phyloP scores from a whole-genome alignment of 2,113 vertebrate species.

The Antigone vipio region DNA sequence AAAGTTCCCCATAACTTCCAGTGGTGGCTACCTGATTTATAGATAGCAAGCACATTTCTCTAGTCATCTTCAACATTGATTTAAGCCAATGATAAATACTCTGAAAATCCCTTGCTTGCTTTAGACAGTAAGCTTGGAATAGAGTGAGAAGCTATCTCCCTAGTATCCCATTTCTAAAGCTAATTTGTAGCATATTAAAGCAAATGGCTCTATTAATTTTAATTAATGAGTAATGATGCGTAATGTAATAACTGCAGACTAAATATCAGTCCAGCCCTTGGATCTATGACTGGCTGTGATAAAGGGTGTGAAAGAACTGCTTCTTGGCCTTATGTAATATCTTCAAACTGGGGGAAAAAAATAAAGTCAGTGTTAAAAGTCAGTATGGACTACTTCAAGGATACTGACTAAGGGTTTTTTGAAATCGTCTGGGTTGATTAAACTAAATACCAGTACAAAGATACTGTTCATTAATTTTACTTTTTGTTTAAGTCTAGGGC shows the following conservation, averaged over 20 bases:
- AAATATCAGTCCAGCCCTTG: background rate
- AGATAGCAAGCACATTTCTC: background rate
- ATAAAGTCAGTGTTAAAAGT: background rate
- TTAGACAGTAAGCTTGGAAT: background rate
- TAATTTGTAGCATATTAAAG: constrained; percentile 25
- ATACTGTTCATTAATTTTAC: background rate
- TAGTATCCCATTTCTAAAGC: background rate
- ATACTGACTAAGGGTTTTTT: background rate
- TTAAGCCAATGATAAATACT: background rate
- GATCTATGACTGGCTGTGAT: background rate
- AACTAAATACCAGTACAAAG: background rate
- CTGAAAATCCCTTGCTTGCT: background rate
- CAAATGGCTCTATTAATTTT: constrained; percentile 35
- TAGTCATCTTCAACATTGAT: background rate
- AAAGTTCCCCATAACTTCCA: background rate
- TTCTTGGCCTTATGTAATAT: background rate
- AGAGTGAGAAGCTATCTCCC: background rate
- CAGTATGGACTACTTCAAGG: background rate
- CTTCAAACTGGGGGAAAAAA: background rate
- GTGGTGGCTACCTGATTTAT: background rate
- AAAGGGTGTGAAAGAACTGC: background rate
- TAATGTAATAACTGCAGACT: background rate
- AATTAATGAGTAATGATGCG: background rate
- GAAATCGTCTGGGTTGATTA: accelerated
- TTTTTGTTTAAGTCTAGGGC: background rate